Percentiles rank a stretch among this genome's conserved stretches.
These are phyloP conservation scores for Sphaerodactylus townsendi DNA, from an alignment of 2,113 vertebrate species.

Conservation along the genomic window DNA sequence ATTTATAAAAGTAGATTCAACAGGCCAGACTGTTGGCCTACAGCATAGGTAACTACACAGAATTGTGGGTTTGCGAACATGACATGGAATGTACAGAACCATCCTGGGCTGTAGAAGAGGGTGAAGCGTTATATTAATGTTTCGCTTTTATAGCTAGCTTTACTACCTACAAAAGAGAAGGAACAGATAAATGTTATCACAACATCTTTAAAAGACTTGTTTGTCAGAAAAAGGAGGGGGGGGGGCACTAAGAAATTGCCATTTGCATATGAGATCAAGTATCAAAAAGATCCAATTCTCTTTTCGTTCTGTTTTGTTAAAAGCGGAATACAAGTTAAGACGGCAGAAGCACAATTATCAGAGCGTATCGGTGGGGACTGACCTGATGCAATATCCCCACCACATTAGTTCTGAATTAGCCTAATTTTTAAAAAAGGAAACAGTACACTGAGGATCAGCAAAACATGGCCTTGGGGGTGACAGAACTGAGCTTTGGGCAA, in stretches of 20 bases:
- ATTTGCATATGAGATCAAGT: constrained; percentile 14
- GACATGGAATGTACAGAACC: constrained; percentile 52
- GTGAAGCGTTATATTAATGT: constrained; percentile 24
- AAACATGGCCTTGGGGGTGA: constrained; percentile 8
- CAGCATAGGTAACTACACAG: constrained; percentile 23
- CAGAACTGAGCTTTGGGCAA: constrained; percentile 4
- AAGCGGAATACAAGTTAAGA: constrained; percentile 23
- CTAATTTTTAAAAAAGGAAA: not conserved
- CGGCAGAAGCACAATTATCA: constrained; percentile 39
- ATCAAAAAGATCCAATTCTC: constrained; percentile 14
- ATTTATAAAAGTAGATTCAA: constrained; percentile 53
- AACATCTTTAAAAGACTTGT: constrained; percentile 21
- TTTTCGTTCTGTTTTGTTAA: constrained; percentile 20
- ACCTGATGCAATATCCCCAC: not conserved
- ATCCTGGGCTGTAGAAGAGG: constrained; percentile 1
- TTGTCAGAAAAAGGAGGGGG: constrained; percentile 35
- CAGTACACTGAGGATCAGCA: fast-evolving
- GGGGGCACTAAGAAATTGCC: constrained; percentile 32
- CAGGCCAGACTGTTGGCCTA: constrained; percentile 43
- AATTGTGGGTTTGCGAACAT: constrained; percentile 32
- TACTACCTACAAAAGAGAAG: constrained; percentile 36
- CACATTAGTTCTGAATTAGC: not conserved
- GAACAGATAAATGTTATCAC: constrained; percentile 32
- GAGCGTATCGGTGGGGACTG: not conserved
- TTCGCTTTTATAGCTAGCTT: constrained; percentile 40